A percentile compares a stretch with the other conserved stretches of the same genome.
Evolutionary conservation across 2,888 invertebrate species (phyloP).

Genomic region (Hipparchia sbordonii): DNA sequence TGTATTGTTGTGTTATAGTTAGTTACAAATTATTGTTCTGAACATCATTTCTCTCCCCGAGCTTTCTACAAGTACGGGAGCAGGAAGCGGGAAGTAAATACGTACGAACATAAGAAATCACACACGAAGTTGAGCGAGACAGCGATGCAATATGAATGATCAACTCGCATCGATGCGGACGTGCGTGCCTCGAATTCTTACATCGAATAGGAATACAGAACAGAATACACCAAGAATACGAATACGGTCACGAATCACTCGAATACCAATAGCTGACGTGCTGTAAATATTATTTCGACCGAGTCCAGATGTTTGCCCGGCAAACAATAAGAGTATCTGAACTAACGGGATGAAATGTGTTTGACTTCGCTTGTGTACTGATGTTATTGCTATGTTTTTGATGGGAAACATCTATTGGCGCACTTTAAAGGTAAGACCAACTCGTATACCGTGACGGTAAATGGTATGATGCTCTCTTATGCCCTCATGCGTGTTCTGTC

Average conservation of each 20-base stretch:
- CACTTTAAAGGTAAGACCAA: not conserved
- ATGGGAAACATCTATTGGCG: not conserved
- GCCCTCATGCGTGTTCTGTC: no score
- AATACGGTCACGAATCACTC: slow-evolving; percentile 28
- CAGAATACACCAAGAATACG: slow-evolving; percentile 23
- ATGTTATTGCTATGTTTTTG: not conserved
- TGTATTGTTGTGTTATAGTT: no score
- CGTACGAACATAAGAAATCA: slow-evolving; percentile 21
- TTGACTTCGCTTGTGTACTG: not conserved
- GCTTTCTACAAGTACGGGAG: not conserved
- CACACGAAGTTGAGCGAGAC: slow-evolving; percentile 32
- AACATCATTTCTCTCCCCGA: not conserved
- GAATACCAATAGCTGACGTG: slow-evolving; percentile 28
- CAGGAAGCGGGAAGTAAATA: not conserved
- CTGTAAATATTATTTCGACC: slow-evolving; percentile 22
- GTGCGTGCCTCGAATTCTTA: slow-evolving; percentile 28
- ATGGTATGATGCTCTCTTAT: no score
- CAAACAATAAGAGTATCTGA: slow-evolving; percentile 8
- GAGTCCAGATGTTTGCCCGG: slow-evolving; percentile 10
- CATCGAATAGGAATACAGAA: slow-evolving; percentile 25
- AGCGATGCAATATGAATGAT: slow-evolving; percentile 35
- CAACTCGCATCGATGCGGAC: slow-evolving; percentile 30
- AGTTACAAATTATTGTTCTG: no score
- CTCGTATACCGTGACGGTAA: no score
- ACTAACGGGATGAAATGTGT: slow-evolving; percentile 1